phyloP scores from a whole-genome alignment of 1,140 invertebrate genomes.

The Habropoda laboriosa region DNA sequence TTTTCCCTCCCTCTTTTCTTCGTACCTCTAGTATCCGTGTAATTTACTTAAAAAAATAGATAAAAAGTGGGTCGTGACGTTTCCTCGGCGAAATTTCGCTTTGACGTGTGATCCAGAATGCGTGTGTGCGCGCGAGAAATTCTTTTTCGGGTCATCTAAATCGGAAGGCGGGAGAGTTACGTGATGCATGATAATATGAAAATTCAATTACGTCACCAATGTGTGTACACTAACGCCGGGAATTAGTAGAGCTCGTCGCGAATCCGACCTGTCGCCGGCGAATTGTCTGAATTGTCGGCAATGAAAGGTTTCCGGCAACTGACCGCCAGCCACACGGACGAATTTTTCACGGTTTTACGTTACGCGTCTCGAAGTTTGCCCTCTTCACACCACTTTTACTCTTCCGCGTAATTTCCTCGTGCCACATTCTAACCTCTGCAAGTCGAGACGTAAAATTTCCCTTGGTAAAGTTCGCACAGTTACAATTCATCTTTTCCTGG shows the following conservation, averaged over 20 bases:
- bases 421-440: not conserved
- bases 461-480: not conserved
- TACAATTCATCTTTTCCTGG: too few species aligned
- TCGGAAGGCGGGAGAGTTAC: slow-evolving; percentile 25
- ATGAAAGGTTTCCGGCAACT: slow-evolving; percentile 69
- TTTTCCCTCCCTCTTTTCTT: too few species aligned
- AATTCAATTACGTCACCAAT: slow-evolving; percentile 46
- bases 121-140: not conserved
- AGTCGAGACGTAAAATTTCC: slow-evolving; percentile 3
- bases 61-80: not conserved
- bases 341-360: slow-evolving; percentile 55
- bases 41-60: not conserved
- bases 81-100: not conserved
- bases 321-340: not conserved
- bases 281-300: slow-evolving; percentile 68
- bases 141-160: slow-evolving; percentile 26
- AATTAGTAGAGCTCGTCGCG: slow-evolving; percentile 41
- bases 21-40: too few species aligned
- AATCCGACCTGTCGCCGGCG: slow-evolving; percentile 59
- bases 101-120: not conserved
- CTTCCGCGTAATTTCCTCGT: not conserved
- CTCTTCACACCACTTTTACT: not conserved
- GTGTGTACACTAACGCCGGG: slow-evolving; percentile 39
- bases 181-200: slow-evolving; percentile 38
- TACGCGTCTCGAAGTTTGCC: not conserved